These are phyloP conservation scores for Teleogryllus oceanicus DNA, from an alignment of 2,888 invertebrate genomes.

Conservation along the genomic window DNA sequence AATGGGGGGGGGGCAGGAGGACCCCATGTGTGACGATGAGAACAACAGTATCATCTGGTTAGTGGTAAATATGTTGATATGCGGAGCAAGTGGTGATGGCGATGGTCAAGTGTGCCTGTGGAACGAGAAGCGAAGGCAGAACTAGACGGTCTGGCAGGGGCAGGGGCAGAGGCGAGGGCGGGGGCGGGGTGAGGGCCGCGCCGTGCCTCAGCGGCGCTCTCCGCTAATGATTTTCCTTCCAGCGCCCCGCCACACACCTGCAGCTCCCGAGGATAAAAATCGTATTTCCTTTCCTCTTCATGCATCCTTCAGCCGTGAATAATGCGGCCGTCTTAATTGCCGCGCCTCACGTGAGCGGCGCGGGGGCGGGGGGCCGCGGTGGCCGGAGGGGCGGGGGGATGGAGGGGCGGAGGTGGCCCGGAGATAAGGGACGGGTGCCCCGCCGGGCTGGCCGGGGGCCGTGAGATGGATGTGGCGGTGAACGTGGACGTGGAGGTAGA, in stretches of 20 bases:
- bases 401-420: background rate
- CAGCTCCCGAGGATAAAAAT: background rate
- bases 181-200: too few species aligned
- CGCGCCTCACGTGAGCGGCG: background rate
- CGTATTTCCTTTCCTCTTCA: constrained; percentile 18
- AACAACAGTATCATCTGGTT: too few species aligned
- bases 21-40: background rate
- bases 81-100: too few species aligned
- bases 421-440: background rate
- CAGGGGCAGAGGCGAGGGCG: too few species aligned
- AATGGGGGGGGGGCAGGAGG: background rate
- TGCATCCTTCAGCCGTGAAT: constrained; percentile 18
- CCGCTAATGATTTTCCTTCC: constrained; percentile 3
- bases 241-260: background rate
- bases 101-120: too few species aligned
- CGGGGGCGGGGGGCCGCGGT: background rate
- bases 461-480: too few species aligned
- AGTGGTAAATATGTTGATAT: too few species aligned
- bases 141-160: too few species aligned
- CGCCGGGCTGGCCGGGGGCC: background rate
- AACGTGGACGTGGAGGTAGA: too few species aligned
- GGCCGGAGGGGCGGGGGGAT: background rate
- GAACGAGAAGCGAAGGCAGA: too few species aligned
- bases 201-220: background rate
- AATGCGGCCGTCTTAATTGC: constrained; percentile 9